Evolutionary conservation across 2,888 invertebrate genomes (phyloP), one percentile per base, ranked within the genome.

Genomic region (Trissolcus japonicus): DNA sequence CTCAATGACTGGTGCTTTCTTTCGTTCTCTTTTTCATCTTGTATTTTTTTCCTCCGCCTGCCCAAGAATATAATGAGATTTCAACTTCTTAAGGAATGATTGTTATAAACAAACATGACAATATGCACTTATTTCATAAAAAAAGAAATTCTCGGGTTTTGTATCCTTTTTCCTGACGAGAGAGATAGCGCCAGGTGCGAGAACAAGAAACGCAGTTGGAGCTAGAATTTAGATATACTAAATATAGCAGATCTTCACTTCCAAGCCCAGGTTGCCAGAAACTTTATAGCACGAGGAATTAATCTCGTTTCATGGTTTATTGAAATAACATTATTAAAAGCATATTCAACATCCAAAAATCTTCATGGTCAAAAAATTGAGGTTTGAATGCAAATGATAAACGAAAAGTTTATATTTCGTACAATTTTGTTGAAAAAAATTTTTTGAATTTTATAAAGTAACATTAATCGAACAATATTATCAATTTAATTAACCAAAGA

Each of bases 231-330:
- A 76, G 76, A 72, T 72, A 81, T 82, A 83, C 87, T 88, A 88
- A 88, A 88, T 87, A 87, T 88, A 88, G 86, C 86, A 78, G 83
- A 84, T 82, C 82, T 85, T 81, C 79, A 80, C 81, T 85, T 80
- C 81, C 84, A 76, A 84, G 86, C 85, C 86, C 84, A 84, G 83
- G 85, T 79, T 69, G 68, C 77, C 72, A 76, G 78, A 75, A 73
- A 55, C 63, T 35, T 35, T 35, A 35, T 56, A 79, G 75, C 61
- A 72, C 68, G 72, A 67, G 73, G 62, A 61, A 76, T 69, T 60
- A 59, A 56, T 63, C 43, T 55, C 46, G 35, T 41, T 55, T 67
- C 43, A 17, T 54, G n/a, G n/a, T 40, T 73, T 65, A 59, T 54
- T 48, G 60, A 59, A 46, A 72, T 59, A 25, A 25, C 35, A 63